phyloP scores from a whole-genome alignment of 92 coral and sea anemone species.

The Anthopleura xanthogrammica region DNA sequence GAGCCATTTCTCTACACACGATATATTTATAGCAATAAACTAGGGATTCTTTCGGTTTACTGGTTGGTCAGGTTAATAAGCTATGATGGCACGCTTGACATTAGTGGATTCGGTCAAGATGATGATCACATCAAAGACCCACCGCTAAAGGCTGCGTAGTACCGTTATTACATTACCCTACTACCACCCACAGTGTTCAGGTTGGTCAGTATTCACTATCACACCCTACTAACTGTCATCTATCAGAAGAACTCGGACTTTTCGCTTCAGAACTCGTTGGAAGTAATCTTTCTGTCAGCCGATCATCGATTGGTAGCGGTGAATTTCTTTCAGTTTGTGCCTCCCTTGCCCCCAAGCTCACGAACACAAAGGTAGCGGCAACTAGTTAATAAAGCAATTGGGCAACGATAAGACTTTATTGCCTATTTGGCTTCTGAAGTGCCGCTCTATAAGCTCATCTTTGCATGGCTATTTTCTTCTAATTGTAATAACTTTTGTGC shows the following conservation, averaged over 20 bases:
- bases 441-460: slow-evolving; percentile 43
- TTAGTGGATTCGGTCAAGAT: slow-evolving; percentile 9
- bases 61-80: background rate
- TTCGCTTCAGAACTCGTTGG: background rate
- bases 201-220: background rate
- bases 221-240: slow-evolving; percentile 1
- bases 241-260: background rate
- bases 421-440: slow-evolving; percentile 44
- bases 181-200: background rate
- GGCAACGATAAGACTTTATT: slow-evolving; percentile 36
- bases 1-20: background rate
- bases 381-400: slow-evolving; percentile 39
- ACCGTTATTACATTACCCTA: background rate
- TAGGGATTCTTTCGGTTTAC: background rate
- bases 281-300: slow-evolving; percentile 1
- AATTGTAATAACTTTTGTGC: slow-evolving; percentile 21
- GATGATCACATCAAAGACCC: slow-evolving; percentile 22
- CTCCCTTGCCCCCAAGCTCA: slow-evolving; percentile 41
- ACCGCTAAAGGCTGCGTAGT: slow-evolving; percentile 8
- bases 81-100: background rate
- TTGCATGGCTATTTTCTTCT: slow-evolving; percentile 14
- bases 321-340: slow-evolving; percentile 19
- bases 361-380: slow-evolving; percentile 38
- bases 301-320: slow-evolving; percentile 24
- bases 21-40: slow-evolving; percentile 15